phyloP scores from a whole-genome alignment of 1,140 invertebrate genomes.

The Chymomyza costata region DNA sequence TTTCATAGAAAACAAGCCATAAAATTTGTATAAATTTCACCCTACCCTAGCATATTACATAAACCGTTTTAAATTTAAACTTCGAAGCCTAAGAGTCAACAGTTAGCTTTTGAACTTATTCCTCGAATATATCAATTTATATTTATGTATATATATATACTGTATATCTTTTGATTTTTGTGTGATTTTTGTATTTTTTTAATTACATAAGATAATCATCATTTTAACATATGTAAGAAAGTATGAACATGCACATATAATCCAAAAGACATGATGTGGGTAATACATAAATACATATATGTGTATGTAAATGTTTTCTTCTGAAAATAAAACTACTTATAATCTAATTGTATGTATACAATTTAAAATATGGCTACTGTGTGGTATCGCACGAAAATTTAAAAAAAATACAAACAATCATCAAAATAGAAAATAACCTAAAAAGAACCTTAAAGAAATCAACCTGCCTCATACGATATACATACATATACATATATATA shows the following conservation, averaged over 20 bases:
- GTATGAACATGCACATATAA: constrained; percentile 22
- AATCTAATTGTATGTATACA: constrained; percentile 53
- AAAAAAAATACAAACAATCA: too few relatives aligned
- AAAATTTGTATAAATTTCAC: constrained; percentile 24
- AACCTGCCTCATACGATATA: too few relatives aligned
- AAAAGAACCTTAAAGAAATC: too few relatives aligned
- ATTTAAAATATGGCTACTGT: constrained; percentile 60
- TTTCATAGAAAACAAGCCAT: constrained; percentile 9
- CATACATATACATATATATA: not conserved
- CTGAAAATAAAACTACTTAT: constrained; percentile 62
- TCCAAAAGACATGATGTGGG: constrained; percentile 31
- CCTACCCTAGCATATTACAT: constrained; percentile 38
- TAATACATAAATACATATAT: constrained; percentile 36
- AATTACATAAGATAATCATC: constrained; percentile 34
- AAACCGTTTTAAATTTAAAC: constrained; percentile 40
- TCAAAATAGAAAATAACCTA: too few relatives aligned
- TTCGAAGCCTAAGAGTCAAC: constrained; percentile 54
- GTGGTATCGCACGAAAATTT: constrained; percentile 39
- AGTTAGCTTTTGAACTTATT: constrained; percentile 57
- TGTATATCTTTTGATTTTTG: constrained; percentile 20
- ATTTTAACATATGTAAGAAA: constrained; percentile 34
- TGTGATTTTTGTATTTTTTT: constrained; percentile 32
- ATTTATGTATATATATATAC: constrained; percentile 33
- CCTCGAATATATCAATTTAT: constrained; percentile 57
- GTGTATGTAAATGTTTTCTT: constrained; percentile 25